These are phyloP conservation scores for Thamnaconus septentrionalis DNA, from an alignment of 2,113 vertebrate genomes.

Conservation along the genomic window DNA sequence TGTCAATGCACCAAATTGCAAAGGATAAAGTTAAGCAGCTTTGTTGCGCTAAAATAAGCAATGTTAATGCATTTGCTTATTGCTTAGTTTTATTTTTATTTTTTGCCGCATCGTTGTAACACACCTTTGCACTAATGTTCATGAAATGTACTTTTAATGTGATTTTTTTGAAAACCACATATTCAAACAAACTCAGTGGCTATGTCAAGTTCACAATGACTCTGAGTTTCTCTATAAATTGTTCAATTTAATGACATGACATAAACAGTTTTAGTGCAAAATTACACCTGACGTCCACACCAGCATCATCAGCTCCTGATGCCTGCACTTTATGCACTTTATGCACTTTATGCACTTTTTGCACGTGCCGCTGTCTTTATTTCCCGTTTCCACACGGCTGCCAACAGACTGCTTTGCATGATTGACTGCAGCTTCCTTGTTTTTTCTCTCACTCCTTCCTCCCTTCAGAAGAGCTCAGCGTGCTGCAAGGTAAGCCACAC, in stretches of 20 bases:
- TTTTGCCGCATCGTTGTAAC: background rate
- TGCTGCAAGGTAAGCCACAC: slow-evolving; percentile 77
- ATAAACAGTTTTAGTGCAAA: no score
- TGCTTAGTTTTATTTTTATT: background rate
- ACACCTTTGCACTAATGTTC: background rate
- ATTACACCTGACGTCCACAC: no score
- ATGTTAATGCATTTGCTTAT: background rate
- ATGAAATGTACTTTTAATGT: background rate
- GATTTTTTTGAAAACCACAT: background rate
- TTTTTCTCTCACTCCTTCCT: slow-evolving; percentile 67
- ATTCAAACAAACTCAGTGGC: background rate
- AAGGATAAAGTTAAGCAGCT: background rate
- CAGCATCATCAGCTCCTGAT: background rate
- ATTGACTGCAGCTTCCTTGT: slow-evolving; percentile 75
- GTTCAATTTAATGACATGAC: no score
- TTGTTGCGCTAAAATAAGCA: background rate
- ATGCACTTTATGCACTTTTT: background rate
- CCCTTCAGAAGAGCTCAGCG: slow-evolving; percentile 76
- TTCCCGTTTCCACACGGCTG: slow-evolving; percentile 32
- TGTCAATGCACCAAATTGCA: background rate
- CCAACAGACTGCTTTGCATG: slow-evolving; percentile 76
- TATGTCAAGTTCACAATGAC: no score
- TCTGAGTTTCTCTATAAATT: no score
- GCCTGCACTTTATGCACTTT: background rate
- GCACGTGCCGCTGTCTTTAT: background rate